Evolutionary conservation across 2,888 invertebrate genomes (phyloP), one percentile per base, ranked within the genome.

Genomic region (Orchesella flavescens): DNA sequence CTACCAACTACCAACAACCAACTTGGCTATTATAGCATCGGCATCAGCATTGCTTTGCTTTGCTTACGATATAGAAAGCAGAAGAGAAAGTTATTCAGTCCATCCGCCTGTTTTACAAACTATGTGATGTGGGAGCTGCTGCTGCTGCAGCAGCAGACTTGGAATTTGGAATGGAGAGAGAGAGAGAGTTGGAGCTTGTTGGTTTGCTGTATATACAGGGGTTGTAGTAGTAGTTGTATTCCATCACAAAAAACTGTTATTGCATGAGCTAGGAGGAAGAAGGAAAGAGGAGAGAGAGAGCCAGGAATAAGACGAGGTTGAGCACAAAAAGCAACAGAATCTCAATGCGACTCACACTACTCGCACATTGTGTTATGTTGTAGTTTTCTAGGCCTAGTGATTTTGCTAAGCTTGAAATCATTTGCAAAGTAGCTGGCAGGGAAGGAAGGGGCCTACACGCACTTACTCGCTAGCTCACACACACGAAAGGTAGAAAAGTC

Each of bases 71-170:
- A 44, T 57, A 49, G 53, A 69, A 66, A 24, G 74, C 24, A 73
- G 69, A 61, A 79, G 57, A 65, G 63, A 81, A 81, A 81, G 81
- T 72, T 63, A 49, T 66, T 68, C 74, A 55, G 57, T 53, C 71
- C 81, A 81, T 65, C 80, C 73, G 66, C 68, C 73, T 55, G 74
- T 61, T 80, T 73, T 80, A 73, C 53, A 49, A 44, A 78, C 78
- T 74, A 73, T 17, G 3, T 34, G 2, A 4, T 43, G 66, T 4
- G 61, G n/a, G n/a, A n/a, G n/a, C n/a, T n/a, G n/a, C n/a, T n/a
- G n/a, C n/a, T n/a, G n/a, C n/a, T n/a, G n/a, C n/a, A n/a, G n/a
- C n/a, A 34, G 34, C 34, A 34, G 34, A 34, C 34, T 34, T 2
- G 34, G 34, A 19, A 15, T 9, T n/a, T n/a, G n/a, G n/a, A n/a